Conservation (phyloP, 2,888 invertebrate genomes). For the Maniola hyperantus region DNA sequence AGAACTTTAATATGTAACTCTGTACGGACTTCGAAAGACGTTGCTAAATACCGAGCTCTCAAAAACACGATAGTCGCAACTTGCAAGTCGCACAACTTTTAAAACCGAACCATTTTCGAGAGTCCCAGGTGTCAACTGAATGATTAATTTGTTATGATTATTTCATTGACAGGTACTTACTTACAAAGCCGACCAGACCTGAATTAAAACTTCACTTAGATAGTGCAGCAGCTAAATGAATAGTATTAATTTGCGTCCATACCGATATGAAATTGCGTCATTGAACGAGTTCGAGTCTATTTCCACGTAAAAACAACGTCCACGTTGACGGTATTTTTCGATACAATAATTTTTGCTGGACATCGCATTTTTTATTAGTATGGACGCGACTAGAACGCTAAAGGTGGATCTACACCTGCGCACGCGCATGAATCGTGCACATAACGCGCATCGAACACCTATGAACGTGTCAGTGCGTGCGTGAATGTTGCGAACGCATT, state of each 20-base stretch:
- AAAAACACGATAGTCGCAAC: no score
- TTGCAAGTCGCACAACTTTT: not conserved
- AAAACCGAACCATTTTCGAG: not conserved
- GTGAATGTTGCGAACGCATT: no score
- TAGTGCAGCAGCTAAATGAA: not conserved
- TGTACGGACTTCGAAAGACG: not conserved
- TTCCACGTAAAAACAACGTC: not conserved
- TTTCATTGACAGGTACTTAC: not conserved
- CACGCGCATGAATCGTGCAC: no score
- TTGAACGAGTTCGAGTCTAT: no score
- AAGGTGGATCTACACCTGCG: no score
- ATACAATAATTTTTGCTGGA: not conserved
- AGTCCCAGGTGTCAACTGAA: not conserved
- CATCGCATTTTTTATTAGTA: not conserved
- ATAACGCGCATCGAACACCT: no score
- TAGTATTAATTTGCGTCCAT: not conserved
- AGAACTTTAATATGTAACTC: not conserved
- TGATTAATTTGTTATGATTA: no score
- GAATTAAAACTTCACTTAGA: not conserved
- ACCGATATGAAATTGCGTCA: not conserved
- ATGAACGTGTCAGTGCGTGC: no score
- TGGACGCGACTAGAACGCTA: not conserved
- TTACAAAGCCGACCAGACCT: not conserved
- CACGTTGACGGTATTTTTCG: no score
- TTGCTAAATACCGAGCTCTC: no score